Evolutionary conservation across 1,140 invertebrate genomes (phyloP), one percentile per base, ranked within the genome.

Genomic region (Lepidurus apus): DNA sequence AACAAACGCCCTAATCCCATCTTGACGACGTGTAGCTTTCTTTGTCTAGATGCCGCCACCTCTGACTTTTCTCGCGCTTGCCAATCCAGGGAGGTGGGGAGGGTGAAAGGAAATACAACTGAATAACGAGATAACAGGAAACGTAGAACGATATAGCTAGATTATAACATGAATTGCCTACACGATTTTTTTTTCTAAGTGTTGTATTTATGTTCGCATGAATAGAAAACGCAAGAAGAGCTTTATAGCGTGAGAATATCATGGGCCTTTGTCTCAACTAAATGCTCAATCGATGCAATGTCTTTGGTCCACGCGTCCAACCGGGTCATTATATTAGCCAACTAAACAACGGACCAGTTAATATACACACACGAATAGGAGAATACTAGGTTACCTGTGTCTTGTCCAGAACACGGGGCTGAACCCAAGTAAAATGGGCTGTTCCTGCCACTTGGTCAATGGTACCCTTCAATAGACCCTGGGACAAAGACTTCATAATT

Each of bases 401-500:
- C 77, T 87, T 86, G 82, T 96, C 92, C 1, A 98, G 86, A 9
- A 98, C 96, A 81, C 96, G 88, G 1, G 96, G 96, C 85, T 97
- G 95, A 24, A 98, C 93, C 95, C 94, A 96, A 26, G 91, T 93
- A 88, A 96, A 91, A 83, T 93, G 90, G 7, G 95, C 92, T 79
- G 88, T 91, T 78, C 88, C 85, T 21, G 91, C 89, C 4, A 98
- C 95, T 87, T 99, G 95, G 88, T 99, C 97, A 82, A 99, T 99
- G 74, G 92, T 92, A 17, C 98, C 98, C 80, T 92, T 91, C 4
- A 99, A 94, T 0, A 99, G 88, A 74, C 93, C 94, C 81, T 98
- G 91, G n/a, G 96, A 94, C 42, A 99, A 85, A 0, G 98, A 98
- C 86, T 98, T 98, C 98, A 99, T 99, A 2, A 99, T 94, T 11